Evolutionary conservation across 2,888 invertebrate genomes (phyloP), one percentile per base, ranked within the genome.

Genomic region (Conchocele bisecta): DNA sequence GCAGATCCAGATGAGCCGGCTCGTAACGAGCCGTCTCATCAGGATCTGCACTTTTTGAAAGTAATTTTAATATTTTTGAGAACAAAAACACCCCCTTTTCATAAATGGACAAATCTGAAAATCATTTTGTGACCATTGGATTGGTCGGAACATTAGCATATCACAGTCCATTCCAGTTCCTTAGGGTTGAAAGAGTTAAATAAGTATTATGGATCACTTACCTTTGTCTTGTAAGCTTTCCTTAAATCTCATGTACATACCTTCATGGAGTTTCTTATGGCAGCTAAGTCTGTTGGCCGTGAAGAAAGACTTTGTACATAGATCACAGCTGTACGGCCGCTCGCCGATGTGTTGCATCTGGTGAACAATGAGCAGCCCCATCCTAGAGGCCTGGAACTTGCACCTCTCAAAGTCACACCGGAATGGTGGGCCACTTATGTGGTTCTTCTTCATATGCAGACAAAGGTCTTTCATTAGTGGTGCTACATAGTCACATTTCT

Each of bases 391-490:
- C 4, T 85, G 87, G 75, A 90, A 92, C 20, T 89, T 89, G 92
- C 94, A 94, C 48, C 91, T 91, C 2, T 71, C 65, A 17, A 70
- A 51, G 79, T 93, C 93, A 88, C 94, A 94, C 79, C 92, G 91
- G 86, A 92, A 94, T n/a, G 94, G 94, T 17, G 93, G 93, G n/a
- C 94, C 94, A 53, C 91, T 90, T 84, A 93, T 93, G 87, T 92
- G 92, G 11, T 74, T 57, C 82, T n/a, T n/a, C n/a, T 93, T 93
- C 93, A 94, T 93, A 83, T 94, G 94, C 71, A 92, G 91, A 77
- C 93, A 93, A 88, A 93, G 94, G 79, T 93, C 93, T 39, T 93
- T 92, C 86, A 93, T 94, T 92, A 93, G 94, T 72, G 93, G 93
- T 82, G 93, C 93, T 41, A 93, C 93, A 88, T 93, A 94, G 15